Percentiles rank a stretch among this genome's conserved stretches.
These are phyloP conservation scores for Pollenia griseotomentosa DNA, from an alignment of 2,888 invertebrate genomes.

Conservation along the genomic window DNA sequence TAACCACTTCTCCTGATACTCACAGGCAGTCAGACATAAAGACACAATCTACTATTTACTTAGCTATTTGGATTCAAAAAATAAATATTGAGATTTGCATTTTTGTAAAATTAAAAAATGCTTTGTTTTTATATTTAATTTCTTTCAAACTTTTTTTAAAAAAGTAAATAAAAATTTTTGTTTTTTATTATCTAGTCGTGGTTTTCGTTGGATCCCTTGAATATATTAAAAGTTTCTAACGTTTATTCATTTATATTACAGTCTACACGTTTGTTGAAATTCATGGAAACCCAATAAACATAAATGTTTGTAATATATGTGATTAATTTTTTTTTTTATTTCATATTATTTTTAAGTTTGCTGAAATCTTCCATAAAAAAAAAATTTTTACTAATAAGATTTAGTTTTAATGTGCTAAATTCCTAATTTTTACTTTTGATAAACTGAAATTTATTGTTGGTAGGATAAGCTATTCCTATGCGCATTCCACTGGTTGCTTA, in stretches of 20 bases:
- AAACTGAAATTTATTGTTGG: too few relatives aligned
- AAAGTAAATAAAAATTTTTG: not conserved
- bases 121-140: slow-evolving; percentile 36
- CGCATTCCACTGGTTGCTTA: too few relatives aligned
- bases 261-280: slow-evolving; percentile 9
- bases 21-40: not conserved
- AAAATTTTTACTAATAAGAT: too few relatives aligned
- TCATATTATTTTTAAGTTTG: too few relatives aligned
- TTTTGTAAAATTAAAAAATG: slow-evolving; percentile 32
- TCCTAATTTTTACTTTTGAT: too few relatives aligned
- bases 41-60: not conserved
- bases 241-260: slow-evolving; percentile 16
- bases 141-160: slow-evolving; percentile 6
- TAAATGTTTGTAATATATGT: not conserved
- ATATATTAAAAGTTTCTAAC: slow-evolving; percentile 6
- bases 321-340: too few relatives aligned
- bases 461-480: too few relatives aligned
- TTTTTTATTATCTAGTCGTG: not conserved
- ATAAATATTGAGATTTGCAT: too few relatives aligned
- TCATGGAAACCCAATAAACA: not conserved
- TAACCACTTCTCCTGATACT: not conserved
- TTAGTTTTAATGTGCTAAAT: too few relatives aligned
- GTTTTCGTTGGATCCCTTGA: not conserved
- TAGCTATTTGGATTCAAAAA: not conserved
- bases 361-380: too few relatives aligned